These are phyloP conservation scores for Hydrotaea diabolus DNA, from an alignment of 2,888 invertebrate species.

Conservation along the genomic window DNA sequence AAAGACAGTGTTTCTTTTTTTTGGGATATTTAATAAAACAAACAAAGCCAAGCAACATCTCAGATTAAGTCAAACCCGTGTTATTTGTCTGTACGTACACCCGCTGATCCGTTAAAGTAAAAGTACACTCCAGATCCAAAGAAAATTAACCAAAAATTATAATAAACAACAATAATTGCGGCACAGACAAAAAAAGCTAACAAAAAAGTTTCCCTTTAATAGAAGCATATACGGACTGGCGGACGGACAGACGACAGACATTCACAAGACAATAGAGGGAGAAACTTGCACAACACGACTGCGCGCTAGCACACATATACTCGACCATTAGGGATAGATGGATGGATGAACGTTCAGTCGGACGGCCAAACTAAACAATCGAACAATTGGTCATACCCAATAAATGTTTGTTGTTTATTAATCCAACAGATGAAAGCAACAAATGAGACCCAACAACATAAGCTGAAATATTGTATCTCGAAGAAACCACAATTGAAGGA, in stretches of 20 bases:
- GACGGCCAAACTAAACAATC: constrained; percentile 31
- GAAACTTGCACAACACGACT: constrained; percentile 3
- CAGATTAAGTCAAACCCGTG: constrained; percentile 16
- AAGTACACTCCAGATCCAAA: constrained; percentile 39
- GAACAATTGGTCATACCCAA: constrained; percentile 65
- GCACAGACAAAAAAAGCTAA: background rate
- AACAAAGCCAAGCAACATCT: background rate
- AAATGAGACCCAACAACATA: constrained; percentile 3
- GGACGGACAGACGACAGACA: background rate
- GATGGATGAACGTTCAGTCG: background rate
- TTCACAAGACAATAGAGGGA: constrained; percentile 3
- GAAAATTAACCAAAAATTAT: constrained; percentile 30
- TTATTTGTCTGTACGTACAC: constrained; percentile 45
- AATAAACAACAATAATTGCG: background rate
- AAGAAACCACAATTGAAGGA: background rate
- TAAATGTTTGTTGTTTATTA: constrained; percentile 44
- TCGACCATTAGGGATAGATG: background rate
- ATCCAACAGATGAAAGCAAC: background rate
- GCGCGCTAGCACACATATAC: background rate
- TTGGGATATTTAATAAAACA: background rate
- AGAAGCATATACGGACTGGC: background rate
- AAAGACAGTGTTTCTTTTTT: constrained; percentile 19
- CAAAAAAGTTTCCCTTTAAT: constrained; percentile 20
- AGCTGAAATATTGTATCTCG: constrained; percentile 6
- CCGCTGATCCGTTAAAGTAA: constrained; percentile 66